phyloP scores from a whole-genome alignment of 2,113 vertebrate species.

The Vimba vimba region DNA sequence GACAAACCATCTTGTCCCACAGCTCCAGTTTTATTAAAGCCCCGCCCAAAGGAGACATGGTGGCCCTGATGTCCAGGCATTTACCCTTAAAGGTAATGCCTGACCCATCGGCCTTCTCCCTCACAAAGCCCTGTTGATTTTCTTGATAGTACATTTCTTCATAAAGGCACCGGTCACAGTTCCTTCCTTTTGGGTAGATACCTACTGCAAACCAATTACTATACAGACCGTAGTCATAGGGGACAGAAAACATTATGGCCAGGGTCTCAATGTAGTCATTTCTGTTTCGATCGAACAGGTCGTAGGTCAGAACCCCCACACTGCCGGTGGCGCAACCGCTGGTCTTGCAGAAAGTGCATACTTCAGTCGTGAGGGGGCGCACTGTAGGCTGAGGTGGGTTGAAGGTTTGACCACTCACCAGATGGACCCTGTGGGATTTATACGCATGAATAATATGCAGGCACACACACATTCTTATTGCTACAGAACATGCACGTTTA shows the following conservation, averaged over 20 bases:
- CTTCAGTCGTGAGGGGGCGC: slow-evolving; percentile 66
- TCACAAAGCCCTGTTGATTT: slow-evolving; percentile 63
- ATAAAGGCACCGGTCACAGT: slow-evolving; percentile 67
- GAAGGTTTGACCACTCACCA: slow-evolving; percentile 70
- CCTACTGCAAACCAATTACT: slow-evolving; percentile 76
- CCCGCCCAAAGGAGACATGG: slow-evolving; percentile 69
- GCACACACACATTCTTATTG: neutral
- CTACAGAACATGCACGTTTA: neutral
- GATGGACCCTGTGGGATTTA: slow-evolving; percentile 61
- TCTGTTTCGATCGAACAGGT: slow-evolving; percentile 65
- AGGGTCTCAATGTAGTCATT: slow-evolving; percentile 65
- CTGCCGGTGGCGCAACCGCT: slow-evolving; percentile 61
- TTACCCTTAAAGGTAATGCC: slow-evolving; percentile 68
- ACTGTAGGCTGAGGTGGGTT: slow-evolving; percentile 75
- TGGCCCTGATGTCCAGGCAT: slow-evolving; percentile 69
- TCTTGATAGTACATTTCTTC: slow-evolving; percentile 77
- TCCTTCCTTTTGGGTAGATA: slow-evolving; percentile 62
- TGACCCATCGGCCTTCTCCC: slow-evolving; percentile 69
- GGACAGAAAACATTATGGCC: slow-evolving; percentile 75
- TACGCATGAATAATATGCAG: neutral
- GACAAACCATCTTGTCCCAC: slow-evolving; percentile 78
- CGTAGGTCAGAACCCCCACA: slow-evolving; percentile 75
- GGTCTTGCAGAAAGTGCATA: slow-evolving; percentile 72
- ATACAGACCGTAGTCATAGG: slow-evolving; percentile 77
- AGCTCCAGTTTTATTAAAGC: slow-evolving; percentile 74